Evolutionary conservation across 2,113 vertebrate genomes (phyloP).

Genomic region (Trichechus manatus): DNA sequence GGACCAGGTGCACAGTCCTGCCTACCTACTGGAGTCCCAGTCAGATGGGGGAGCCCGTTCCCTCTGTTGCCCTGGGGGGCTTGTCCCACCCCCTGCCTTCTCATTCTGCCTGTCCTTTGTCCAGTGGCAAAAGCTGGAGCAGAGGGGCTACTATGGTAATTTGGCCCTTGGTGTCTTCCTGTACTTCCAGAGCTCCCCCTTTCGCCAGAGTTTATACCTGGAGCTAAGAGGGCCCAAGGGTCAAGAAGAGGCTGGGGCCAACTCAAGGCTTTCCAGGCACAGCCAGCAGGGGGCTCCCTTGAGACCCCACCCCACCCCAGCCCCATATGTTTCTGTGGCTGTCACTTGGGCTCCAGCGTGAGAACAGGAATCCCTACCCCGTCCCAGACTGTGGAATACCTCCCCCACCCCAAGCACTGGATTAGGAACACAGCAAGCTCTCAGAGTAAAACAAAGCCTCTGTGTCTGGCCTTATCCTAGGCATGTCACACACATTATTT

Average conservation of each 20-base stretch:
- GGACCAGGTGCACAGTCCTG: background rate
- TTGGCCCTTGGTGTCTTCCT: background rate
- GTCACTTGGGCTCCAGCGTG: background rate
- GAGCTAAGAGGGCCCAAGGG: background rate
- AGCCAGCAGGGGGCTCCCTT: background rate
- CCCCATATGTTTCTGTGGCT: background rate
- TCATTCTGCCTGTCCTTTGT: background rate
- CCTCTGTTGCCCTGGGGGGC: background rate
- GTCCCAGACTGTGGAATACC: background rate
- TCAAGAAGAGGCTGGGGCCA: background rate
- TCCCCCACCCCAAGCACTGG: fast-evolving
- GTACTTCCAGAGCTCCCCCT: background rate
- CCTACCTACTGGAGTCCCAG: background rate
- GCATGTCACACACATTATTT: fast-evolving
- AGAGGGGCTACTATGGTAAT: fast-evolving
- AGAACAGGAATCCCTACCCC: background rate
- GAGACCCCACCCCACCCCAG: background rate
- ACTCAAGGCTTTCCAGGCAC: background rate
- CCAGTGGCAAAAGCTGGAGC: background rate
- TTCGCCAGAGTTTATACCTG: fast-evolving
- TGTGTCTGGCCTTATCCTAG: background rate
- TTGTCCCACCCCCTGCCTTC: background rate
- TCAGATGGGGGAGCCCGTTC: background rate
- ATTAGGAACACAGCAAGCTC: background rate
- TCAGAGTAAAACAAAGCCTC: background rate